Evolutionary conservation across 1,140 invertebrate genomes (phyloP).

Genomic region (Heterodera carotae): DNA sequence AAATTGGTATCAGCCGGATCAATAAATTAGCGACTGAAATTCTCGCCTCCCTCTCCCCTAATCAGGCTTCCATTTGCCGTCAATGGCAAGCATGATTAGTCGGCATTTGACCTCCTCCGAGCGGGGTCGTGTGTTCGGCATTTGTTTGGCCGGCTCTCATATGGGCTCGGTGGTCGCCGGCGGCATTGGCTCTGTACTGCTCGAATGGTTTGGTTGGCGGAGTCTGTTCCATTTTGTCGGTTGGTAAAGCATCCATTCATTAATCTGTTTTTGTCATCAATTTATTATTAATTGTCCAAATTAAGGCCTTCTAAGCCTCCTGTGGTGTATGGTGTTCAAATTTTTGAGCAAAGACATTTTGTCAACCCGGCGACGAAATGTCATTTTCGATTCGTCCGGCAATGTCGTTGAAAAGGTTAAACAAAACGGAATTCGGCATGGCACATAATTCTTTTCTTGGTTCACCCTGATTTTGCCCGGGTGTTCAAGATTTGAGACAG

Average conservation of each 20-base stretch:
- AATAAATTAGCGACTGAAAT: background rate
- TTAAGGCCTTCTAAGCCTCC: conserved; percentile 70
- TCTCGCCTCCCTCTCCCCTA: conserved; percentile 7
- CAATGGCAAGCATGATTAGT: conserved; percentile 75
- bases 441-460: too few relatives aligned
- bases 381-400: conserved; percentile 31
- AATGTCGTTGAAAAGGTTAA: background rate
- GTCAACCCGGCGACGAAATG: conserved; percentile 62
- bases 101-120: conserved; percentile 73
- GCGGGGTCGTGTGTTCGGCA: conserved; percentile 75
- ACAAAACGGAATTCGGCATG: too few relatives aligned
- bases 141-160: conserved; percentile 73
- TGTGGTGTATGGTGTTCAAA: conserved; percentile 69
- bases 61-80: conserved; percentile 75
- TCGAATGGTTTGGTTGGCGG: conserved; percentile 75
- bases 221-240: conserved; percentile 75
- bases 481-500: too few relatives aligned
- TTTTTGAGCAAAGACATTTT: conserved; percentile 32
- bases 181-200: conserved; percentile 73
- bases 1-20: too few relatives aligned
- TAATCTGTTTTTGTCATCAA: conserved; percentile 29
- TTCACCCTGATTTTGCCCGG: too few relatives aligned
- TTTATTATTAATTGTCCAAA: conserved; percentile 35
- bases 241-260: conserved; percentile 57
- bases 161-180: conserved; percentile 73